Base-by-base conservation (phyloP, 2,797 vertebrate species). In the Coendou prehensilis region DNA sequence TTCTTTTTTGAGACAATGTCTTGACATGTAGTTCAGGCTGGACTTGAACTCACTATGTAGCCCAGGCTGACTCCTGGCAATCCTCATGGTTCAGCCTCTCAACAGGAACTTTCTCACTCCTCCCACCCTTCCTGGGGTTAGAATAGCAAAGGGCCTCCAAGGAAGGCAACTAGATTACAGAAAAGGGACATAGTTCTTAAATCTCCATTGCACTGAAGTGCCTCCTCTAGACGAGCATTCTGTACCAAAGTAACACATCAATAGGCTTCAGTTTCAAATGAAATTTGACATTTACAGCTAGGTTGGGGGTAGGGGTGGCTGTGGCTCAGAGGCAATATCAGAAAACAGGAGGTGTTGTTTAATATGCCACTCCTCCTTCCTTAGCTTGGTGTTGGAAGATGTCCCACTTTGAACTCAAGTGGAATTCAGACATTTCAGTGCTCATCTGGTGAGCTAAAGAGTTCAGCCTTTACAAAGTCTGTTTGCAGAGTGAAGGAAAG, bases 281-380 rank as follows among this genome's bases (percentile, higher is more conserved):
- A 86, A 76, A 56, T 73, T n/a, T 76, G 33, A 22, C 23, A 9
- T 78, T 18, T 30, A 1, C 18, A 9, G 56, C 18, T 45, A 50
- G 63, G 15, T 2, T 4, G 4, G 1, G 26, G 30, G 9, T 9
- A 22, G 54, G 45, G 56, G 41, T 4, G 0, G n/a, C 9, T 33
- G n/a, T 56, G 61, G 9, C 52, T 22, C 50, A 11, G 87, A 83
- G 76, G 63, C n/a, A 50, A 37, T 7, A 45, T 37, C 10, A 23
- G 63, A 26, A 86, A 83, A 73, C 13, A 50, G 87, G 85, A 88
- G 76, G 17, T 56, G 2, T 54, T 30, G 45, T 9, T 5, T 30
- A 23, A 14, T 59, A 22, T 10, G 47, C 0, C 33, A 41, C 18
- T 37, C 73, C 26, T 45, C 11, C 13, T 61, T 45, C 45, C 26